A percentile compares a stretch with the other conserved stretches of the same genome.
These are phyloP conservation scores for Lycia hirtaria DNA, from an alignment of 2,888 invertebrate species.

Conservation along the genomic window DNA sequence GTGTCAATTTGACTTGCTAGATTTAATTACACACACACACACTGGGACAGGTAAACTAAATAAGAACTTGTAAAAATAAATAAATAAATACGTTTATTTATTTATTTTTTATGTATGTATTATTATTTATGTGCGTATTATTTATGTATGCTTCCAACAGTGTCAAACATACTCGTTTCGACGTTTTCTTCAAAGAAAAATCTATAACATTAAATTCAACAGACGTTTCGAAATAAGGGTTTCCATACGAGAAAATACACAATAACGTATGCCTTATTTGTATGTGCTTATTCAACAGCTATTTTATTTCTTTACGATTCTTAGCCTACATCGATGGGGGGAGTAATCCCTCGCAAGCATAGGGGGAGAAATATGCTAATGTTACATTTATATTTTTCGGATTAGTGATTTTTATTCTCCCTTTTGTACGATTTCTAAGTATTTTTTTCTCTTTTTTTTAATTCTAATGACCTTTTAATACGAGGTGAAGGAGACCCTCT, in stretches of 20 bases:
- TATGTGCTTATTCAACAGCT: conserved; percentile 52
- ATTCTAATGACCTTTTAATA: too few species aligned
- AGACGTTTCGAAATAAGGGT: conserved; percentile 61
- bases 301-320: conserved; percentile 44
- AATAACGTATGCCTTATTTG: conserved; percentile 62
- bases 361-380: conserved; percentile 37
- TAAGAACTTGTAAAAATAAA: too few species aligned
- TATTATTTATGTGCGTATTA: background rate
- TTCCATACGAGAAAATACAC: conserved; percentile 50
- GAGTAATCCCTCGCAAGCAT: conserved; percentile 44
- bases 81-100: too few species aligned
- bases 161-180: conserved; percentile 17
- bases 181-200: conserved; percentile 45
- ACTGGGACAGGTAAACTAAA: too few species aligned
- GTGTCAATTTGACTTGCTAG: too few species aligned
- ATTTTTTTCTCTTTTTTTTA: too few species aligned
- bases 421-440: background rate
- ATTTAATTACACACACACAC: too few species aligned
- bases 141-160: background rate
- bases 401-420: conserved; percentile 25
- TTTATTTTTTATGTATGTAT: too few species aligned
- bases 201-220: conserved; percentile 63
- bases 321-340: conserved; percentile 40
- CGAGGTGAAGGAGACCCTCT: too few species aligned
- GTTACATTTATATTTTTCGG: conserved; percentile 29